Evolutionary conservation across 2,113 vertebrate genomes (phyloP).

Genomic region (Otus sunia): DNA sequence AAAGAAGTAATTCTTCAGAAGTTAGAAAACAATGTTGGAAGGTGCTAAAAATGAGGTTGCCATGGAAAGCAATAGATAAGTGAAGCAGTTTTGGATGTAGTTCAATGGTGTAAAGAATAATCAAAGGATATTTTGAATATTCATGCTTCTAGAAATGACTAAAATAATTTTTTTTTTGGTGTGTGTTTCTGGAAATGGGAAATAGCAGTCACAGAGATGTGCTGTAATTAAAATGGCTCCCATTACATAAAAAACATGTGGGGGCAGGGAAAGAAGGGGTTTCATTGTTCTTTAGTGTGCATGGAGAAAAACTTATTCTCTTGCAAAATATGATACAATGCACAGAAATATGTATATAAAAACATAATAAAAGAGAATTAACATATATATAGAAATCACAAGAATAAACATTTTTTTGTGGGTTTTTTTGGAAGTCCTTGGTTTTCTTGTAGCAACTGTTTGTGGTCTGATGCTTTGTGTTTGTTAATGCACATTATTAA

Average conservation of each 20-base stretch:
- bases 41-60: not conserved
- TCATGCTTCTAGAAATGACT: not conserved
- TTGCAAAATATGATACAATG: not conserved
- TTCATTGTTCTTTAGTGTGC: not conserved
- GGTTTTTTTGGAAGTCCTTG: not conserved
- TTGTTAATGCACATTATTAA: not conserved
- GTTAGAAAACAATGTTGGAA: not conserved
- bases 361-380: constrained; percentile 23
- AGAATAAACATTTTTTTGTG: not conserved
- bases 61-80: not conserved
- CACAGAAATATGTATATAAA: not conserved
- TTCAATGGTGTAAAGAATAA: not conserved
- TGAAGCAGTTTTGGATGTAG: not conserved
- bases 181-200: not conserved
- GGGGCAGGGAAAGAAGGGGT: not conserved
- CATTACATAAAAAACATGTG: not conserved
- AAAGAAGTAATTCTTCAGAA: not conserved
- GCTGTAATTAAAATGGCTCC: not conserved
- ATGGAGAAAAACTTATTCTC: not conserved
- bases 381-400: not conserved
- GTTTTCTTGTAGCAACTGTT: not conserved
- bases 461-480: not conserved
- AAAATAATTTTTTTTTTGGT: not conserved
- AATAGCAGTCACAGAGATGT: not conserved
- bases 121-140: not conserved